Percentiles rank a stretch among this genome's conserved stretches.
Evolutionary conservation across 2,113 vertebrate species (phyloP).

Genomic region (Zosterops pallidus): DNA sequence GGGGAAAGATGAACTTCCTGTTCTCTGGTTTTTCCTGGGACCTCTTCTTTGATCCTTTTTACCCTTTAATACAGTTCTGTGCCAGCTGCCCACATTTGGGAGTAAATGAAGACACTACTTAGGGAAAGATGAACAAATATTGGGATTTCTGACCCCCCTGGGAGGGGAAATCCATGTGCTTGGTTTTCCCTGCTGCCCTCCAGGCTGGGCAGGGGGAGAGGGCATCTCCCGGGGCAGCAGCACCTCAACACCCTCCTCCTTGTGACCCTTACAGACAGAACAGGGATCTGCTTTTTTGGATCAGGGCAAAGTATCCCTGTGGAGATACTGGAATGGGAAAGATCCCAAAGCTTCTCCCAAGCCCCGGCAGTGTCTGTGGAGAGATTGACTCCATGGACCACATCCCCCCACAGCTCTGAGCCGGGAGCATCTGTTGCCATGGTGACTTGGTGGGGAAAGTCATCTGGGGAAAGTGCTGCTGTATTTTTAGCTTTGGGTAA

Average conservation of each 20-base stretch:
- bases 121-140: not conserved
- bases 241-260: fast-evolving
- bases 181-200: not conserved
- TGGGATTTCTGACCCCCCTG: not conserved
- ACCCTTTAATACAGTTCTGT: not conserved
- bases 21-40: not conserved
- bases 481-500: slow-evolving; percentile 57
- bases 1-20: not conserved
- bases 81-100: not conserved
- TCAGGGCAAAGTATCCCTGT: not conserved
- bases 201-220: not conserved
- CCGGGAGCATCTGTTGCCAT: slow-evolving; percentile 53
- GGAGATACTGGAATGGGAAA: not conserved
- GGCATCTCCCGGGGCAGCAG: not conserved
- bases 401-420: not conserved
- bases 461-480: slow-evolving; percentile 31
- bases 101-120: not conserved
- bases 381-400: not conserved
- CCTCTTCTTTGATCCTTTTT: not conserved
- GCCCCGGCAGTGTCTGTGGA: not conserved
- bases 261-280: not conserved
- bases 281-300: not conserved
- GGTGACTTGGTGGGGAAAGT: slow-evolving; percentile 5
- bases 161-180: fast-evolving
- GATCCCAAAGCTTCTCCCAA: not conserved